Conservation (phyloP, 2,888 invertebrate genomes). For the Synergus gifuensis region DNA sequence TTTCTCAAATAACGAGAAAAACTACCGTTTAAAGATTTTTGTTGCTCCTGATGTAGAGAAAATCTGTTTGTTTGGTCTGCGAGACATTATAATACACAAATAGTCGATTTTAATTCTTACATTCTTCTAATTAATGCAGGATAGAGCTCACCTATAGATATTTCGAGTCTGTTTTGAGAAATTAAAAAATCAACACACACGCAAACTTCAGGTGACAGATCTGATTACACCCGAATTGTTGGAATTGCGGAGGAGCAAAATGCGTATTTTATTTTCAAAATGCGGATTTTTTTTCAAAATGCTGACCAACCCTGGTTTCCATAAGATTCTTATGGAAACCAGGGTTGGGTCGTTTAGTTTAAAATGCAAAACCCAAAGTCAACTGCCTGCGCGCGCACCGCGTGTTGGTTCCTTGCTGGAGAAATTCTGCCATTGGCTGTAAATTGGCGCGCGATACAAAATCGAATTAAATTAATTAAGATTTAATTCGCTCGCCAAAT, state of each 20-base stretch:
- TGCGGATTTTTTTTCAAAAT: accelerated
- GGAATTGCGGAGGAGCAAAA: no score
- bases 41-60: constrained; percentile 55
- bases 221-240: background rate
- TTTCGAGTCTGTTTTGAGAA: background rate
- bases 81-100: constrained; percentile 51
- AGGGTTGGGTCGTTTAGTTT: no score
- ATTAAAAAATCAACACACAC: constrained; percentile 26
- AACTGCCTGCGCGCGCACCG: no score
- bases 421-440: no score
- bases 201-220: background rate
- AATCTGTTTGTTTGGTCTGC: constrained; percentile 57
- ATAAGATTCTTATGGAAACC: no score
- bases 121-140: constrained; percentile 41
- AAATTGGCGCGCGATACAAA: no score
- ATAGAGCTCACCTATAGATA: constrained; percentile 54
- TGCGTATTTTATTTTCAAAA: no score
- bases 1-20: constrained; percentile 33
- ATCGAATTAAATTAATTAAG: no score
- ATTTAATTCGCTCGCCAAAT: no score
- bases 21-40: constrained; percentile 66
- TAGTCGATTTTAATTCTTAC: background rate
- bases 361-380: no score
- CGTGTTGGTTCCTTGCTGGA: no score
- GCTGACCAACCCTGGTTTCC: no score